phyloP scores from a whole-genome alignment of 1,140 invertebrate species.

The Hycleus phaleratus region DNA sequence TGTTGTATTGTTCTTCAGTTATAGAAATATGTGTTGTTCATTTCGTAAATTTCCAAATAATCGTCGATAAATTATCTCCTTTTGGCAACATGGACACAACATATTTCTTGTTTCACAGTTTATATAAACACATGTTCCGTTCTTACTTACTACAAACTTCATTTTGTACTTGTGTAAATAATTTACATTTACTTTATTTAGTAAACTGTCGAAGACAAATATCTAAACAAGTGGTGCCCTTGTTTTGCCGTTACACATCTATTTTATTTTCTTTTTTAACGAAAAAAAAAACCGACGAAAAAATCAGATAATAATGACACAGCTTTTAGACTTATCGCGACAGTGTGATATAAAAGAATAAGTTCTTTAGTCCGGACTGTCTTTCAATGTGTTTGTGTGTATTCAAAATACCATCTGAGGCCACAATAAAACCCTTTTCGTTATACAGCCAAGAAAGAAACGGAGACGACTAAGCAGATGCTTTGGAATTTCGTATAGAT shows the following conservation, averaged over 20 bases:
- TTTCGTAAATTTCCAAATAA: constrained; percentile 4
- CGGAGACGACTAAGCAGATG: constrained; percentile 17
- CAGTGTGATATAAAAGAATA: constrained; percentile 19
- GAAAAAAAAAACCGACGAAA: constrained; percentile 1
- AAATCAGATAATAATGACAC: constrained; percentile 5
- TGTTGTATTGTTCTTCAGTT: not conserved
- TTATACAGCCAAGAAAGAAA: not conserved
- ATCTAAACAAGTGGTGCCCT: constrained; percentile 22
- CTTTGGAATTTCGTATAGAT: constrained; percentile 37
- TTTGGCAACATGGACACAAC: constrained; percentile 11
- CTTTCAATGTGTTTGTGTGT: constrained; percentile 9
- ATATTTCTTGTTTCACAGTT: constrained; percentile 14
- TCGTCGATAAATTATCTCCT: constrained; percentile 2
- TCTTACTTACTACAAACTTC: constrained; percentile 9
- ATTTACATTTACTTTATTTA: constrained; percentile 21
- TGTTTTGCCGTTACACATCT: constrained; percentile 14
- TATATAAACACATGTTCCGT: constrained; percentile 12
- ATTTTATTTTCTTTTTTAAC: too few relatives aligned
- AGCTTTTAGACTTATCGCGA: constrained; percentile 21
- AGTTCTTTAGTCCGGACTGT: constrained; percentile 14
- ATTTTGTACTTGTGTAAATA: constrained; percentile 17
- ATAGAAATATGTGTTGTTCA: not conserved
- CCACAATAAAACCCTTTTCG: constrained; percentile 16
- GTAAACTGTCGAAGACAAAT: constrained; percentile 28
- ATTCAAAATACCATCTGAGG: constrained; percentile 17